phyloP scores from a whole-genome alignment of 2,113 vertebrate species.

The Naja naja region DNA sequence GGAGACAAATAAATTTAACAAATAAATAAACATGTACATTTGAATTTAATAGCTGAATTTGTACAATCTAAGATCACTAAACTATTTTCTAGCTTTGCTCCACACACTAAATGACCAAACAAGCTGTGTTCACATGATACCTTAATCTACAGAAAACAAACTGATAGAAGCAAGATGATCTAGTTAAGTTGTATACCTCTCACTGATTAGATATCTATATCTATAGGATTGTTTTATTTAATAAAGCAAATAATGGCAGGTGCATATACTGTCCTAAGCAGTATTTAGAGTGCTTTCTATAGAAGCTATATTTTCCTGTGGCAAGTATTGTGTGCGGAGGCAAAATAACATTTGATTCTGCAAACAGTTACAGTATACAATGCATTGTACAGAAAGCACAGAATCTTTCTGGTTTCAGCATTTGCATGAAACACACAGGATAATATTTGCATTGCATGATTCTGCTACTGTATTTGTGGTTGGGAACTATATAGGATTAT shows the following conservation, averaged over 20 bases:
- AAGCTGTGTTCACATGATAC: not conserved
- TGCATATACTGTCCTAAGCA: conserved; percentile 8
- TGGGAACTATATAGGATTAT: not conserved
- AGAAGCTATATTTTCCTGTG: not conserved
- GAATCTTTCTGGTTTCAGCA: not conserved
- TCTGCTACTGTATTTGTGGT: not conserved
- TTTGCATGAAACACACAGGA: not conserved
- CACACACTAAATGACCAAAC: not conserved
- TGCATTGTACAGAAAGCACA: not conserved
- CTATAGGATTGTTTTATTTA: not conserved
- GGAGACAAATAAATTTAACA: too few relatives aligned
- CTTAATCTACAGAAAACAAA: not conserved
- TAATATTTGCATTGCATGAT: not conserved
- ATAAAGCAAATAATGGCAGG: not conserved
- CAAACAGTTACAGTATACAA: not conserved
- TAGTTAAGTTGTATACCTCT: not conserved
- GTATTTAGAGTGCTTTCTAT: conserved; percentile 28
- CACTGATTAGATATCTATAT: not conserved
- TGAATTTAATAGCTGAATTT: not conserved
- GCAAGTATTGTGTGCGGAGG: not conserved
- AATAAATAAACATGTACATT: too few relatives aligned
- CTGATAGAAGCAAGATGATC: not conserved
- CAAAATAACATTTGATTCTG: not conserved
- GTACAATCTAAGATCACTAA: not conserved
- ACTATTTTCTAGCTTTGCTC: not conserved